Evolutionary conservation across 2,113 vertebrate genomes (phyloP), one percentile per base, ranked within the genome.

Genomic region (Aptenodytes patagonicus): DNA sequence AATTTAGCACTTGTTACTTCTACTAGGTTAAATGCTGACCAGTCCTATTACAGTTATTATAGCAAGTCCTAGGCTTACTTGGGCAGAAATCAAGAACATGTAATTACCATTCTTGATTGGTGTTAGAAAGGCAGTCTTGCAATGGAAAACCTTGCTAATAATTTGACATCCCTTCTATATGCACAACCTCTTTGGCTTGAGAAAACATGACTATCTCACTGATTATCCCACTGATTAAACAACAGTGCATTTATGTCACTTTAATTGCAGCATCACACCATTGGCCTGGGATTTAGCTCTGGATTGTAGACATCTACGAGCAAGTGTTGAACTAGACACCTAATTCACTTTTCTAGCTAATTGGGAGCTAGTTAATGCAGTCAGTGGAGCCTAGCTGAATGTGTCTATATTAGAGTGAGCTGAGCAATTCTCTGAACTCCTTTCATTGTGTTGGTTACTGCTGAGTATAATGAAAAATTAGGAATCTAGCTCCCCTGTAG

Each of bases 271-370:
- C 52, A 52, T 82, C 65, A 47, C 40, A 29, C 11, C 16, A 4
- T 31, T 79, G 69, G 38, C 31, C n/a, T 75, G 73, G 65, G 81
- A 94, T 82, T 95, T 87, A 78, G 6, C n/a, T 84, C 83, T 89
- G 69, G 14, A 44, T 52, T 91, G 44, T 61, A 89, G 91, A 82
- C 24, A 34, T 72, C 29, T 47, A 91, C 44, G 89, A 94, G 66
- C 73, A 94, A 93, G 77, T 95, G 91, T 91, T 82, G 91, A 87
- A 79, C 77, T 82, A 89, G 73, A 85, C 73, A 71, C 6, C 42
- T 87, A 84, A 93, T 95, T 91, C 89, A 72, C 36, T 93, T 96
- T 93, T 60, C 38, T 64, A 64, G 80, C 21, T 96, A 96, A 95
- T 71, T 92, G 55, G 73, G 38, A 84, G 77, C 19, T 94, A 68